These are phyloP conservation scores for Ephydatia muelleri DNA, from an alignment of 37 sponge, comb jelly and placozoan genomes.

Conservation along the genomic window DNA sequence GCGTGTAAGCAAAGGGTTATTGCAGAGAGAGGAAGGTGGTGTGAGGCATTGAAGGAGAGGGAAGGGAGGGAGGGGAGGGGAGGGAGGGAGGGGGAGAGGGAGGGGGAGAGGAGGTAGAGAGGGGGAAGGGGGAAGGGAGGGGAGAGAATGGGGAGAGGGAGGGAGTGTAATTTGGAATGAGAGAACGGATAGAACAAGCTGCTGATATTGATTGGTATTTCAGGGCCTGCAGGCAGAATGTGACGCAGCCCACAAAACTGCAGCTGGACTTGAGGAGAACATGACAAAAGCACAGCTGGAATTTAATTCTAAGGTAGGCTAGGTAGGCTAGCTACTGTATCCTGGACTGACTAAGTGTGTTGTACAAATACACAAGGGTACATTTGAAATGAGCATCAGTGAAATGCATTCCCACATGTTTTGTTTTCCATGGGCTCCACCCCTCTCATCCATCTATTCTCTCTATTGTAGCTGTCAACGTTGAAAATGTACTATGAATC, in stretches of 20 bases:
- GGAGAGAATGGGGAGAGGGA: neutral
- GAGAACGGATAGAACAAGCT: too few relatives aligned
- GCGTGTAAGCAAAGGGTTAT: too few relatives aligned
- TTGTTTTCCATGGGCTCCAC: neutral
- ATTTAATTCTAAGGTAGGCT: neutral
- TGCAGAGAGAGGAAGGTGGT: neutral
- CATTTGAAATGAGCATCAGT: too few relatives aligned
- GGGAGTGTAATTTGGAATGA: neutral
- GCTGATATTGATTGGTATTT: neutral
- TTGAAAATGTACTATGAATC: neutral
- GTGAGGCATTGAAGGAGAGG: neutral
- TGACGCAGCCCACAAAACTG: conserved; percentile 10
- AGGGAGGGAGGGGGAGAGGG: neutral
- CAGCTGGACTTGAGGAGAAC: neutral
- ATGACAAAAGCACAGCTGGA: neutral
- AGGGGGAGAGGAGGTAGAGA: neutral
- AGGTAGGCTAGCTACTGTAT: neutral
- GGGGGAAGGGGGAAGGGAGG: neutral
- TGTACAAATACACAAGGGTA: too few relatives aligned
- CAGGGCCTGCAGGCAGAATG: conserved; percentile 4
- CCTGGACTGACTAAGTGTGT: too few relatives aligned
- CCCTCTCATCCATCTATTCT: too few relatives aligned
- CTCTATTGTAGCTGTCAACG: neutral
- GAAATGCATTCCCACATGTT: neutral
- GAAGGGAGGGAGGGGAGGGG: neutral